Evolutionary conservation across 2,113 vertebrate genomes (phyloP).

Genomic region (Ageneiosus marmoratus): DNA sequence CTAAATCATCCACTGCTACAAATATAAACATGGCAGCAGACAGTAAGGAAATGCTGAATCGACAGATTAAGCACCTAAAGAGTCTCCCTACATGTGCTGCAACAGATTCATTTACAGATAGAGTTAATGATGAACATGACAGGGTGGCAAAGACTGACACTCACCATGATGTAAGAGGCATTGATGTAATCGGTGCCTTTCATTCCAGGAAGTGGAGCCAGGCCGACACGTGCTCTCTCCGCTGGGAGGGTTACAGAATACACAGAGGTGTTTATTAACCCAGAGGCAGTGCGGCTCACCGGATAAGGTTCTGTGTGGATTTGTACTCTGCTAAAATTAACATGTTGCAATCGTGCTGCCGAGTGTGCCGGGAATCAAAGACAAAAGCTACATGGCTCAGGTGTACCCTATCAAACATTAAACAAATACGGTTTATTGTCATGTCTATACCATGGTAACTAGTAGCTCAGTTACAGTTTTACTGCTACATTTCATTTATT

Average conservation of each 20-base stretch:
- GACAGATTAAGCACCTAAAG: background rate
- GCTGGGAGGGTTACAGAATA: constrained; percentile 69
- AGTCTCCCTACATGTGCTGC: background rate
- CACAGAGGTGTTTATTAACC: constrained; percentile 21
- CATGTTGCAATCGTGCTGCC: background rate
- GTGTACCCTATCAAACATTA: background rate
- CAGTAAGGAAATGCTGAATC: background rate
- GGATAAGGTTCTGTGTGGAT: background rate
- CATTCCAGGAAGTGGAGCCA: constrained; percentile 88
- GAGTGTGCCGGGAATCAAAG: background rate
- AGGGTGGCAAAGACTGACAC: constrained; percentile 56
- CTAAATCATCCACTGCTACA: background rate
- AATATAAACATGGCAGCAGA: background rate
- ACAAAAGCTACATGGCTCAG: background rate
- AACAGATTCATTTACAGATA: background rate
- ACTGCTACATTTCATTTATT: background rate
- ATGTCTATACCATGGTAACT: background rate
- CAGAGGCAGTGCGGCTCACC: background rate
- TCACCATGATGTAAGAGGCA: constrained; percentile 97
- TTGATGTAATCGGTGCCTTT: constrained; percentile 97
- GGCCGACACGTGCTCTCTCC: constrained; percentile 87
- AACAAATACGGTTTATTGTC: background rate
- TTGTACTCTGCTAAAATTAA: background rate
- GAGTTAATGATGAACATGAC: constrained; percentile 39
- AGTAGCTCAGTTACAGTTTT: background rate